Evolutionary conservation across 2,888 invertebrate species (phyloP).

Genomic region (Chloroclystis v-ata): DNA sequence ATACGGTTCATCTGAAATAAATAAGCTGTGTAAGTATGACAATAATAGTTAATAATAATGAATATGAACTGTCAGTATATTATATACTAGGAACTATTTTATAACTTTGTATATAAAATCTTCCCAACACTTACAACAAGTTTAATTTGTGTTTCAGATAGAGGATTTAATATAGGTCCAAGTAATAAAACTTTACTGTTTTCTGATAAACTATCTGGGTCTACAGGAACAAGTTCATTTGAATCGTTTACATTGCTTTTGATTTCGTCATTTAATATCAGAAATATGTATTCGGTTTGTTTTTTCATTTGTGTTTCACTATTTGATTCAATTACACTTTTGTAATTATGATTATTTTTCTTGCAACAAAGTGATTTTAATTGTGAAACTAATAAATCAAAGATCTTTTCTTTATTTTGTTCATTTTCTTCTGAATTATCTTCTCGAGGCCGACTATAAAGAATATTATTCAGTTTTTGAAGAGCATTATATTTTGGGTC

Average conservation of each 20-base stretch:
- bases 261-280: constrained; percentile 67
- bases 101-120: too few relatives aligned
- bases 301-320: constrained; percentile 24
- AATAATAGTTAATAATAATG: too few relatives aligned
- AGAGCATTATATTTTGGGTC: constrained; percentile 50
- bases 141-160: constrained; percentile 55
- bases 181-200: constrained; percentile 64
- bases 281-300: constrained; percentile 56
- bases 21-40: not conserved
- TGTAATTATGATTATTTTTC: constrained; percentile 36
- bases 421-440: constrained; percentile 40
- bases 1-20: constrained; percentile 62
- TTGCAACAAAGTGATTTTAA: constrained; percentile 65
- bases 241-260: constrained; percentile 49
- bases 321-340: constrained; percentile 31
- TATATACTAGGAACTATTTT: too few relatives aligned
- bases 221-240: constrained; percentile 54
- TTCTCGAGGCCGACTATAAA: constrained; percentile 44
- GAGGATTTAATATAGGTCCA: constrained; percentile 59
- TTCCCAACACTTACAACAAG: constrained; percentile 50
- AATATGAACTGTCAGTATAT: too few relatives aligned
- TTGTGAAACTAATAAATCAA: constrained; percentile 62
- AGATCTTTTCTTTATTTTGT: constrained; percentile 57
- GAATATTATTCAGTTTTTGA: constrained; percentile 53
- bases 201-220: constrained; percentile 60